Evolutionary conservation across 2,113 vertebrate genomes (phyloP).

Genomic region (Myodes glareolus): DNA sequence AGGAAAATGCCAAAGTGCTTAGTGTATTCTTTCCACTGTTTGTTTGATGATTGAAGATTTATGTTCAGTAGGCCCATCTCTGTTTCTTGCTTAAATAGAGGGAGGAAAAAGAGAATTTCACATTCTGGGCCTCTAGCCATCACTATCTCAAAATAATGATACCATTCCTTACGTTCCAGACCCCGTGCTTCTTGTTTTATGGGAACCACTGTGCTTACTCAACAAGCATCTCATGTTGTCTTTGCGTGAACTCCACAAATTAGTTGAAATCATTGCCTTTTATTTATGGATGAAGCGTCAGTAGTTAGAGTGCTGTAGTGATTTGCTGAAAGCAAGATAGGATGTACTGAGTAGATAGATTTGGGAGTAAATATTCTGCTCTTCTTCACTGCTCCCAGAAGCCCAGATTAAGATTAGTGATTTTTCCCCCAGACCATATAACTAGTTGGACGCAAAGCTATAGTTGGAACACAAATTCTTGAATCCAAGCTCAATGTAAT

Average conservation of each 20-base stretch:
- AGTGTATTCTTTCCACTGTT: slow-evolving; percentile 47
- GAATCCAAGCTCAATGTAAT: slow-evolving; percentile 31
- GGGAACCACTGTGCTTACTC: neutral
- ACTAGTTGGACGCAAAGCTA: slow-evolving; percentile 59
- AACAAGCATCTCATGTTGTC: neutral
- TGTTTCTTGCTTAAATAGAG: neutral
- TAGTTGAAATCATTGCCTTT: neutral
- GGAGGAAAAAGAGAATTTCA: slow-evolving; percentile 21
- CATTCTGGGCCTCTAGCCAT: slow-evolving; percentile 20
- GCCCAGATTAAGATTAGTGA: neutral
- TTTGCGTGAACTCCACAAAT: neutral
- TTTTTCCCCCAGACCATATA: slow-evolving; percentile 22
- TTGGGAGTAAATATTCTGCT: slow-evolving; percentile 17
- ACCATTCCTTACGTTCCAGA: neutral
- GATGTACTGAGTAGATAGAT: neutral
- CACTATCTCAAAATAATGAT: neutral
- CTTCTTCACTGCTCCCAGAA: neutral
- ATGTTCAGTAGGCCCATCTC: slow-evolving; percentile 43
- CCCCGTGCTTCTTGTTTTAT: neutral
- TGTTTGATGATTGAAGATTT: slow-evolving; percentile 45
- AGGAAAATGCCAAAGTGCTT: slow-evolving; percentile 38
- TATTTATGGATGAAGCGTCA: slow-evolving; percentile 11
- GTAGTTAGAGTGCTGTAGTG: neutral
- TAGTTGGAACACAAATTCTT: slow-evolving; percentile 56
- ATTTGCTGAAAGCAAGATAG: slow-evolving; percentile 5